phyloP scores from a whole-genome alignment of 2,888 invertebrate species.

The Dioctria rufipes region DNA sequence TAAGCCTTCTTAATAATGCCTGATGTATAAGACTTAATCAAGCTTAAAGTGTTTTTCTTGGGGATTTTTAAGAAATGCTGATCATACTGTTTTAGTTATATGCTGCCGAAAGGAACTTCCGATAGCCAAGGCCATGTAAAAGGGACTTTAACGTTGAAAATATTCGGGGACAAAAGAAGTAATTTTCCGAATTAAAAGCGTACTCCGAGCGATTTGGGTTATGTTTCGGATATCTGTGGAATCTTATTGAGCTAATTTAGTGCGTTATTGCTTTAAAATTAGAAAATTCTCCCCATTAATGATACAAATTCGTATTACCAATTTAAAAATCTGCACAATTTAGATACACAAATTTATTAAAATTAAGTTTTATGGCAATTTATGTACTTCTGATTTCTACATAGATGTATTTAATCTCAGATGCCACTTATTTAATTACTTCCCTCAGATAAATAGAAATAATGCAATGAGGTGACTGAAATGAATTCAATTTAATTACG shows the following conservation, averaged over 20 bases:
- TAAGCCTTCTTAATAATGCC: conserved; percentile 41
- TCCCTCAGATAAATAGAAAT: too few species aligned
- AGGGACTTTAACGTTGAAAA: background rate
- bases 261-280: background rate
- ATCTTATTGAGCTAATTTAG: background rate
- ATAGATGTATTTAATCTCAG: too few species aligned
- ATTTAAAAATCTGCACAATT: too few species aligned
- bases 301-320: too few species aligned
- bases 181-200: background rate
- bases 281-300: too few species aligned
- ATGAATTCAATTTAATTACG: too few species aligned
- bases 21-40: conserved; percentile 38
- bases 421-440: too few species aligned
- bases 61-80: background rate
- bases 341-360: too few species aligned
- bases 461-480: too few species aligned
- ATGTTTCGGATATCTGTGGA: background rate
- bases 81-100: background rate
- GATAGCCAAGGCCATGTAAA: background rate
- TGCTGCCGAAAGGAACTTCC: background rate
- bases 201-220: background rate
- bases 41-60: conserved; percentile 18
- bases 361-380: too few species aligned
- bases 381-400: too few species aligned
- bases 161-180: background rate